A percentile compares a stretch with the other conserved stretches of the same genome.
These are phyloP conservation scores for Callocephalon fimbriatum DNA, from an alignment of 2,113 vertebrate species.

Conservation along the genomic window DNA sequence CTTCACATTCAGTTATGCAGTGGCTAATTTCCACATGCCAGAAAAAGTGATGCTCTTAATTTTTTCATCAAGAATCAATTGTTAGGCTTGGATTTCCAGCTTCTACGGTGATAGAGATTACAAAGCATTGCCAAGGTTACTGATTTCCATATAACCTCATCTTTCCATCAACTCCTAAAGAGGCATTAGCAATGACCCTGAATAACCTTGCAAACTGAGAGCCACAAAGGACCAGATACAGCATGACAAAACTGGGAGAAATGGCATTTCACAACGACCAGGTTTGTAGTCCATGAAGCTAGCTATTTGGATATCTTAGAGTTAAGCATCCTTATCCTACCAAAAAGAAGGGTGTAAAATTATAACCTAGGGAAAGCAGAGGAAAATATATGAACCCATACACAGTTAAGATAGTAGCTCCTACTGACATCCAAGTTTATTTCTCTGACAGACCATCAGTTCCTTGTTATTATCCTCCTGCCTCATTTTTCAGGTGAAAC, in stretches of 20 bases:
- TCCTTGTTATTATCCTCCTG: background rate
- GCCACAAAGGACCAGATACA: background rate
- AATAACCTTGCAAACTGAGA: slow-evolving; percentile 37
- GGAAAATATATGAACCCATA: background rate
- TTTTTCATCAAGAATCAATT: slow-evolving; percentile 71
- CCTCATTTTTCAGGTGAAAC: background rate
- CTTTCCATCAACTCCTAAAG: slow-evolving; percentile 23
- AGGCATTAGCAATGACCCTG: slow-evolving; percentile 36
- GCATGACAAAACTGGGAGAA: background rate
- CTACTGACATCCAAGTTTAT: background rate
- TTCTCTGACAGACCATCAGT: background rate
- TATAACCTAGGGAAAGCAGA: background rate
- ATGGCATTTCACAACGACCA: background rate
- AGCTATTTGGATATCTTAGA: background rate
- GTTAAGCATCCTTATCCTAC: background rate
- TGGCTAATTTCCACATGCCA: slow-evolving; percentile 61
- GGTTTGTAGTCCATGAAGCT: background rate
- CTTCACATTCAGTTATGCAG: slow-evolving; percentile 62
- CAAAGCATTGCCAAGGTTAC: slow-evolving; percentile 59
- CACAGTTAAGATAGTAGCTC: background rate
- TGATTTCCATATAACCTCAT: slow-evolving; percentile 59
- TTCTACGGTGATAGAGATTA: slow-evolving; percentile 40
- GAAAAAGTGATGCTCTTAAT: slow-evolving; percentile 63
- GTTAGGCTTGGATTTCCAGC: slow-evolving; percentile 54
- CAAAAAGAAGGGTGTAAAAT: background rate